A percentile compares a stretch with the other conserved stretches of the same genome.
phyloP scores from a whole-genome alignment of 2,888 invertebrate genomes.

The Argyresthia albistria region DNA sequence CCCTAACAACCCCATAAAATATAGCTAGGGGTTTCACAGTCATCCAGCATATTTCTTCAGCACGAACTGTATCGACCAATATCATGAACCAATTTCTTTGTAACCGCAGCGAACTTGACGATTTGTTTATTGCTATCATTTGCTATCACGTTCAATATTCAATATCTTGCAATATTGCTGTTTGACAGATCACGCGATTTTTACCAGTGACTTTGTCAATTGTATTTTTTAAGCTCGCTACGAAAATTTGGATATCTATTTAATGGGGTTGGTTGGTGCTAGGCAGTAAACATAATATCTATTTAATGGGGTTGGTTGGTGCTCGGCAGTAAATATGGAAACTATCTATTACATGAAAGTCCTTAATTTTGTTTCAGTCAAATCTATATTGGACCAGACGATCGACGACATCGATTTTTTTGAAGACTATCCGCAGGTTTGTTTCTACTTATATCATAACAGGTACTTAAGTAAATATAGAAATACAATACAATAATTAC shows the following conservation, averaged over 20 bases:
- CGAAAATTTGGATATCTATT: background rate
- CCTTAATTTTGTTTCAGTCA: constrained; percentile 66
- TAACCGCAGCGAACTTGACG: too few species aligned
- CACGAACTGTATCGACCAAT: too few species aligned
- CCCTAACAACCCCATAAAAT: too few species aligned
- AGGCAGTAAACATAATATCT: background rate
- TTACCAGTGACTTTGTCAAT: constrained; percentile 16
- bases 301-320: background rate
- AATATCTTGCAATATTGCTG: constrained; percentile 3
- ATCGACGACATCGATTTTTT: constrained; percentile 76
- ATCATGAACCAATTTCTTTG: too few species aligned
- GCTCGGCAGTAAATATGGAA: background rate
- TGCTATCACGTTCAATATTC: constrained; percentile 2
- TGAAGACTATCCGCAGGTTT: constrained; percentile 66
- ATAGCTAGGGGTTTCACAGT: too few species aligned
- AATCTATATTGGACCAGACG: constrained; percentile 76
- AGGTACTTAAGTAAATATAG: too few species aligned
- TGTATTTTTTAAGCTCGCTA: constrained; percentile 7
- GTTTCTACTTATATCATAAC: constrained; percentile 12
- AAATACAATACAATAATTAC: too few species aligned
- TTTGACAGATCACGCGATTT: constrained; percentile 10
- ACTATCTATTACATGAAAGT: background rate
- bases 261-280: background rate
- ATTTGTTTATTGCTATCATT: too few species aligned
- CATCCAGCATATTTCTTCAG: too few species aligned